Conservation (phyloP, 2,888 invertebrate genomes). For the Drosophila mulleri region DNA sequence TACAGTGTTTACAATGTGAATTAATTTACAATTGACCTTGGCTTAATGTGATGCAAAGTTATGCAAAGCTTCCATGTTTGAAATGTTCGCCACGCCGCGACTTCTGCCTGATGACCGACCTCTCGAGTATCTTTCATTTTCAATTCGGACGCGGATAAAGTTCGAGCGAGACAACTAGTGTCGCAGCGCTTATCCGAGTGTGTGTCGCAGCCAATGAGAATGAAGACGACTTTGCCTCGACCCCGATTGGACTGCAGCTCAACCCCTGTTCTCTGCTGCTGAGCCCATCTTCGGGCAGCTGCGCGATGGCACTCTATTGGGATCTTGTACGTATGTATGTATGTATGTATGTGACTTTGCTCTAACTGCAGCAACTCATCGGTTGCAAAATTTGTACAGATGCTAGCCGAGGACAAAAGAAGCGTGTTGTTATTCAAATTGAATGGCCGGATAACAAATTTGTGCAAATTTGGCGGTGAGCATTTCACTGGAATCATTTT, state of each 20-base stretch:
- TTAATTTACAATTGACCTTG: conserved; percentile 63
- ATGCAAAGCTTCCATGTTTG: conserved; percentile 46
- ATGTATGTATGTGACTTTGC: not conserved
- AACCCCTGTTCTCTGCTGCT: conserved; percentile 45
- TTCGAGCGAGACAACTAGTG: conserved; percentile 65
- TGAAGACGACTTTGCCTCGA: conserved; percentile 18
- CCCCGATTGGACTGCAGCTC: conserved; percentile 42
- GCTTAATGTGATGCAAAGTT: conserved; percentile 54
- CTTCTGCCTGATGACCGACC: conserved; percentile 31
- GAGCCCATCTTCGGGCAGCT: conserved; percentile 38
- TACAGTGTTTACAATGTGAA: conserved; percentile 30
- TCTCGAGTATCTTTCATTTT: conserved; percentile 62
- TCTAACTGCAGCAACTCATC: conserved; percentile 28
- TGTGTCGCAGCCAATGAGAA: conserved; percentile 51
- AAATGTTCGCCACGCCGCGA: not conserved
- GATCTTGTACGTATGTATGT: conserved; percentile 18
- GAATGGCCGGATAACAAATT: conserved; percentile 22
- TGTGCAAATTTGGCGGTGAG: conserved; percentile 12
- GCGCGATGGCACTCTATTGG: conserved; percentile 16
- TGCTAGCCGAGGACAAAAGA: conserved; percentile 42
- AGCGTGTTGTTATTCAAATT: conserved; percentile 33
- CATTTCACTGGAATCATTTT: not conserved
- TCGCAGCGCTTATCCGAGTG: conserved; percentile 57
- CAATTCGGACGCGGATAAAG: conserved; percentile 66
- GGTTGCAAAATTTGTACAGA: conserved; percentile 51